These are phyloP conservation scores for Progne subis DNA, from an alignment of 2,113 vertebrate genomes.

Conservation along the genomic window DNA sequence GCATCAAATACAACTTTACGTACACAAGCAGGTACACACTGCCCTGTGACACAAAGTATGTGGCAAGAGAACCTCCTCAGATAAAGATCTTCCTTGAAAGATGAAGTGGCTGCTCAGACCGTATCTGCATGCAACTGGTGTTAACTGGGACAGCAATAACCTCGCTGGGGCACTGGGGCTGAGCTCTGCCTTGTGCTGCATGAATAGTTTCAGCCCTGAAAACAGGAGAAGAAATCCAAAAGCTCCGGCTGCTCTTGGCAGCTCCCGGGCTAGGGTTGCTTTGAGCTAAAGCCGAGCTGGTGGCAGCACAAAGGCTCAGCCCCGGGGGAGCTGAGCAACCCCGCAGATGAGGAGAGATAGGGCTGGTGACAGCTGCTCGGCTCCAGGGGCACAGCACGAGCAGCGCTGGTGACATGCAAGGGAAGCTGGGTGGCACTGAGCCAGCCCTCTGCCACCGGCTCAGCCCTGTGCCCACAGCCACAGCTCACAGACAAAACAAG, in stretches of 20 bases:
- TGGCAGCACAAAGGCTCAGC: neutral
- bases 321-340: neutral
- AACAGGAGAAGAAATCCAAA: neutral
- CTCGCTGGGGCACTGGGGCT: neutral
- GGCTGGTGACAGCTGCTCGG: neutral
- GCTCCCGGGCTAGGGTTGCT: neutral
- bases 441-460: neutral
- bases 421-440: neutral
- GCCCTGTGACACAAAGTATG: neutral
- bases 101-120: neutral
- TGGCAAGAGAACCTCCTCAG: neutral
- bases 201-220: neutral
- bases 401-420: neutral
- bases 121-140: neutral
- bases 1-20: neutral
- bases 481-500: neutral
- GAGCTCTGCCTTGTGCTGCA: neutral
- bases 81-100: constrained; percentile 24
- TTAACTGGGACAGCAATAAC: neutral
- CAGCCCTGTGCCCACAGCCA: neutral
- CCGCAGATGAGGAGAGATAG: constrained; percentile 16
- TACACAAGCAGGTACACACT: neutral
- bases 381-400: neutral
- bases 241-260: fast-evolving
- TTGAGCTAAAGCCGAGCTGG: neutral